Evolutionary conservation across 1,140 invertebrate species (phyloP), one percentile per base, ranked within the genome.

Genomic region (Drosophila lacteicornis): DNA sequence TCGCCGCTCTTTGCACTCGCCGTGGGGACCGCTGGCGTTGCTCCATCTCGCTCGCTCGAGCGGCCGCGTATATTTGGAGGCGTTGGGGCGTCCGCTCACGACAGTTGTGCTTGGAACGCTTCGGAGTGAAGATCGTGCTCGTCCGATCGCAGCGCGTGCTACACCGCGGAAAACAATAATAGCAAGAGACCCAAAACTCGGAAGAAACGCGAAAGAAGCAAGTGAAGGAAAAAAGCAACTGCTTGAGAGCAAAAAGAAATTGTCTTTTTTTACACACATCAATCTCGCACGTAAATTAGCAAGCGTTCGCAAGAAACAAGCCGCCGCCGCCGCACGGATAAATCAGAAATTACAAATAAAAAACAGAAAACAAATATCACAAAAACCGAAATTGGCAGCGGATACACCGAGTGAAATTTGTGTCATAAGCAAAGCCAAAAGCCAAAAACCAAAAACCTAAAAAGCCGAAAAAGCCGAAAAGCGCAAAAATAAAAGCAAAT

Each of bases 21-120:
- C 12, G 11, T 12, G 40, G 19, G 51, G 1, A 15, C 51, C 63
- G 62, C 40, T 25, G 50, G 60, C 69, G 59, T 53, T 61, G n/a
- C 56, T 46, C 57, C 55, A 15, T 42, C n/a, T 42, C 55, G 42
- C 62, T 68, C 33, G 27, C 57, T 5, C 38, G 40, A 46, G 45
- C 68, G 40, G 25, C 57, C 65, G 82, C 77, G 62, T 77, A 83
- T 88, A 88, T 80, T 88, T 87, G 82, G 70, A 74, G 73, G 73
- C 81, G 85, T 38, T 69, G 74, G 55, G 84, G 75, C 51, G 47
- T 50, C n/a, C 79, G 56, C 75, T 68, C 78, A 75, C 81, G 69
- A 80, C 84, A 87, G 90, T 92, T 91, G 91, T 92, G 91, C 90
- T 91, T 92, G 81, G 83, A 91, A 92, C 91, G 91, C 86, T 91